phyloP scores from a whole-genome alignment of 2,888 invertebrate species.

The Prionchulus punctatus region DNA sequence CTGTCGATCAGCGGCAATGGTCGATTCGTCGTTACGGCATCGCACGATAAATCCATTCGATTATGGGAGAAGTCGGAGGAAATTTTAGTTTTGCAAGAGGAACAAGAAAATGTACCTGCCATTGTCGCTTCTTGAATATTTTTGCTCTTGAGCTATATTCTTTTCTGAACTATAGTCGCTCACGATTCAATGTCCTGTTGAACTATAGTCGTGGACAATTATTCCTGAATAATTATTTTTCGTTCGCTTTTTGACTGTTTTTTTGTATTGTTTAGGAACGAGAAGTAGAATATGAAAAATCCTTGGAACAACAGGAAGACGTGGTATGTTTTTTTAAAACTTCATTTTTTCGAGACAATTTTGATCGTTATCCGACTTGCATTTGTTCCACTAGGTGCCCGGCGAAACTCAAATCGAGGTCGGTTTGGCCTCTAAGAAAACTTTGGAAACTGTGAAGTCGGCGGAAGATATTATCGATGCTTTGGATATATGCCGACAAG shows the following conservation, averaged over 20 bases:
- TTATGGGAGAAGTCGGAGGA: conserved; percentile 71
- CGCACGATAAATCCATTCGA: conserved; percentile 69
- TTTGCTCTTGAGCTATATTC: background rate
- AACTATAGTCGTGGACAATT: too few species aligned
- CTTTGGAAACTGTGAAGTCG: conserved; percentile 65
- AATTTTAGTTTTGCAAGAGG: conserved; percentile 76
- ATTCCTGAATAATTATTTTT: too few species aligned
- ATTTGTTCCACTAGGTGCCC: conserved; percentile 36
- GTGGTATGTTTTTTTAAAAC: too few species aligned
- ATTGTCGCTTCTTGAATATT: too few species aligned
- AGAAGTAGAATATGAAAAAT: conserved; percentile 51
- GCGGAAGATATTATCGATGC: conserved; percentile 84
- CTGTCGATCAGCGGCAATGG: conserved; percentile 65
- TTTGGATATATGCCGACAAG: conserved; percentile 49
- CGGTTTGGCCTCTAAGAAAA: conserved; percentile 68
- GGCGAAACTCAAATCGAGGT: conserved; percentile 52
- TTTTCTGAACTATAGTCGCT: too few species aligned
- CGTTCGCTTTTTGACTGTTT: too few species aligned
- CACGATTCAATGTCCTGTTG: too few species aligned
- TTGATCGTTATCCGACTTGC: too few species aligned
- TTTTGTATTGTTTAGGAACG: conserved; percentile 41
- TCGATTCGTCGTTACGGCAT: conserved; percentile 56
- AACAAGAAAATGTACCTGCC: conserved; percentile 49
- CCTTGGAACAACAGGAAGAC: conserved; percentile 35
- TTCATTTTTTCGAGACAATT: too few species aligned